Conservation (phyloP, 53 echinoderm and acorn worm genomes). For the Luidia sarsii region DNA sequence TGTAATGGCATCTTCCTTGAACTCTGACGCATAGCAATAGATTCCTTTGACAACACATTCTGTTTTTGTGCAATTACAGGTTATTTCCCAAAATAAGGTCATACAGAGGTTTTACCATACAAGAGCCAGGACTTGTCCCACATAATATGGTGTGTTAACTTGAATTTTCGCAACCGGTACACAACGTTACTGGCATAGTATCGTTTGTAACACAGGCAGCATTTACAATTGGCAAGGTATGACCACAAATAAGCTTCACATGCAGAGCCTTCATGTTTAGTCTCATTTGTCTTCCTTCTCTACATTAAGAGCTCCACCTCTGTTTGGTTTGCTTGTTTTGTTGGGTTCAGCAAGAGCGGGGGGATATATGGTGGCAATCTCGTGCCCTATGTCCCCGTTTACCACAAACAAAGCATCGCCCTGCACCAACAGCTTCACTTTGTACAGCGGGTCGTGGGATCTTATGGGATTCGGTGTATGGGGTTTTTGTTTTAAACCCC, state of each 20-base stretch:
- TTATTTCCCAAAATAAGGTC: conserved; percentile 39
- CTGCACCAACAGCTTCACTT: neutral
- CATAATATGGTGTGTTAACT: conserved; percentile 39
- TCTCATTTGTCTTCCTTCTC: neutral
- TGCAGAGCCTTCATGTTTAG: neutral
- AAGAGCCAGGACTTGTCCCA: conserved; percentile 44
- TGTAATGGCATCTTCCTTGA: no score
- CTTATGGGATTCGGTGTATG: neutral
- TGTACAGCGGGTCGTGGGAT: neutral
- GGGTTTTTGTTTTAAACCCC: neutral
- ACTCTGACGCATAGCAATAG: no score
- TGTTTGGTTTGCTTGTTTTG: neutral
- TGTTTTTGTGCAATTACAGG: no score
- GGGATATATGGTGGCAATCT: conserved; percentile 3
- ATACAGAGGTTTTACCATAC: conserved; percentile 50
- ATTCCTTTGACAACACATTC: no score
- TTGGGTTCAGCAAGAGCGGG: neutral
- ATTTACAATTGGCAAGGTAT: conserved; percentile 29
- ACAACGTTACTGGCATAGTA: conserved; percentile 28
- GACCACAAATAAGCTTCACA: conserved; percentile 28
- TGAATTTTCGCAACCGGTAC: conserved; percentile 45
- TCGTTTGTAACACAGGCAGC: neutral
- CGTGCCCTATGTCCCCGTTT: conserved; percentile 38
- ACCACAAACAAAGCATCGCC: conserved; percentile 49
- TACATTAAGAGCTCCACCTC: conserved; percentile 4